phyloP scores from a whole-genome alignment of 2,113 vertebrate species.

The Rhegmatorhina hoffmannsi region DNA sequence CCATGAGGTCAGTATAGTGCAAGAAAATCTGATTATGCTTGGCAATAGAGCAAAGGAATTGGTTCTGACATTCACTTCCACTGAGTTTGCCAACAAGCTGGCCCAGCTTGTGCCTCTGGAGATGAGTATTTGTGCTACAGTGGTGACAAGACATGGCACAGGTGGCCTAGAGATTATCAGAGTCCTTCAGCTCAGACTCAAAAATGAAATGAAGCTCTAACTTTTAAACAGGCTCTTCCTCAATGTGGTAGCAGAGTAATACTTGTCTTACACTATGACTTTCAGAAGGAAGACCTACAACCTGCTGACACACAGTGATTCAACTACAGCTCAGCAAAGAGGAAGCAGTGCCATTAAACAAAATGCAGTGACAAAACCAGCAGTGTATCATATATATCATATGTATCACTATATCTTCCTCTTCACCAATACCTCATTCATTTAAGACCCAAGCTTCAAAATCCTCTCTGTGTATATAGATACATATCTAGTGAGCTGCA shows the following conservation, averaged over 20 bases:
- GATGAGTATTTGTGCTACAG: neutral
- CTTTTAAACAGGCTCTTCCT: neutral
- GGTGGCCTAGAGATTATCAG: neutral
- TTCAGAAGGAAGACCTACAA: neutral
- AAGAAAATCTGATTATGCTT: neutral
- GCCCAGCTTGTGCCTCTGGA: neutral
- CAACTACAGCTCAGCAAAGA: neutral
- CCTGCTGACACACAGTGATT: neutral
- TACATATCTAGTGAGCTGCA: neutral
- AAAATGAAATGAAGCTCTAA: neutral
- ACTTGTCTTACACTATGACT: neutral
- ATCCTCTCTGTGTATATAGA: neutral
- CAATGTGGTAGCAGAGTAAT: neutral
- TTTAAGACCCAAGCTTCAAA: neutral
- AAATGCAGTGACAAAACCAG: neutral
- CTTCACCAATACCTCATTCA: neutral
- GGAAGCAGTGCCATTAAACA: neutral
- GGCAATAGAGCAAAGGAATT: neutral
- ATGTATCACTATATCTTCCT: neutral
- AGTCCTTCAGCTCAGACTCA: neutral
- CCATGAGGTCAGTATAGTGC: neutral
- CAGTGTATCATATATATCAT: neutral
- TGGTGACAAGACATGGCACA: neutral
- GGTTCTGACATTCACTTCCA: neutral
- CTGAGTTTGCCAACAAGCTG: neutral